Evolutionary conservation across 1,140 invertebrate species (phyloP), one percentile per base, ranked within the genome.

Genomic region (Hirudo medicinalis): DNA sequence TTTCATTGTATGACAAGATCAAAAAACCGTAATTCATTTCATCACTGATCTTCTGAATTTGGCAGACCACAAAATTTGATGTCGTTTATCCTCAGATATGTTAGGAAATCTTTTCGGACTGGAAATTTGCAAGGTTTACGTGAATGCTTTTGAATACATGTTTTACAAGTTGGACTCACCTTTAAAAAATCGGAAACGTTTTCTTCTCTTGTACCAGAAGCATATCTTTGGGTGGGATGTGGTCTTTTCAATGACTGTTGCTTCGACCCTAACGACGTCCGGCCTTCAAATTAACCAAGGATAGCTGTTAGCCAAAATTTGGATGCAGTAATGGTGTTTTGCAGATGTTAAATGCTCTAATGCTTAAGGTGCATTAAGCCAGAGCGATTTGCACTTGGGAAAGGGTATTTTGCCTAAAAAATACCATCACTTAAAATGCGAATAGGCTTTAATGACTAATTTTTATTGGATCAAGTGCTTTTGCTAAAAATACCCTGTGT

Each of bases 211-310:
- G 78, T 89, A 88, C 27, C 85, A 85, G 78, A 91, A 91, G 76
- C 87, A 84, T 68, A 88, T 88, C 79, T 89, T 90, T 0, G 88
- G 91, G 75, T 91, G 87, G 0, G 90, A 91, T 0, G 94, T 82
- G 0, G 89, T 91, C 81, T 95, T 94, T 75, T 93, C 91, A 67
- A 96, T 88, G 9, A 96, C 87, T 49, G 91, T 94, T 0, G 89
- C 92, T 74, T 90, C 87, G 0, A 96, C 85, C 67, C 84, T 82
- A 0, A 91, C 89, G 43, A 91, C 79, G 67, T 88, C 88, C 36
- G 76, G 76, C 69, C 78, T 80, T 75, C 54, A 78, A 63, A 71
- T n/a, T 29, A 27, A 19, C 19, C 11, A 29, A 20, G 13, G 22
- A 69, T 55, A 19, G 68, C 2, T 8, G 6, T 15, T 55, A 43